Base-by-base conservation (phyloP, 2,888 invertebrate genomes). In the Aradus depressus region DNA sequence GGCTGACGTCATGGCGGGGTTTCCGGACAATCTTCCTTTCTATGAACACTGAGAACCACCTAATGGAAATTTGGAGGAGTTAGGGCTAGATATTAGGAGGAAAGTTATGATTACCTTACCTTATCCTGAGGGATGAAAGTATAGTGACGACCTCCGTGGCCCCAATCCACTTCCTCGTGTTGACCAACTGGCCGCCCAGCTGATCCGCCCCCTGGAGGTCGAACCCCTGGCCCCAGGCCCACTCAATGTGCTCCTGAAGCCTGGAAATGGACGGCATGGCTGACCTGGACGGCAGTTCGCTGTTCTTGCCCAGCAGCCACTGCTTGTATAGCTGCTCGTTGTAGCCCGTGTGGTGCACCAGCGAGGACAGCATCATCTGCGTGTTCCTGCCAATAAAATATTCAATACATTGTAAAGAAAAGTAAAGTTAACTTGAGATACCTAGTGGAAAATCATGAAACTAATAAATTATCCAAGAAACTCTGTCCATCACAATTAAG, bases 151-250 rank as follows among this genome's bases (percentile, higher is more conserved):
- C 85, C 70, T 92, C 91, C 4, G 91, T 90, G 2, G 90, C 89
- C 4, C 92, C 92, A 60, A 92, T 91, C 91, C 91, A 91, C 66
- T 91, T 91, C 55, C 86, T 73, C 0, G 90, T 90, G 67, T 89
- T 87, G 60, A 81, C 78, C 19, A 91, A 67, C 60, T 81, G 80
- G 25, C 84, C 82, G 10, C 85, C 88, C 3, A 91, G 71, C 66
- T 91, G 91, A 62, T 87, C 86, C 16, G 84, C 81, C 21, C 90
- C 91, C 75, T 85, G 74, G 4, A 79, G 73, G 65, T 88, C 87
- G 64, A 87, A 87, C 18, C 87, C 87, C 62, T 79, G 75, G 22
- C 78, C 72, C 87, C 87, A 88, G 1, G 86, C 86, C 59, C 80
- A 75, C 64, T 91, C 90, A 19, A 91, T 87, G 60, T 88, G 75